Conservation (phyloP, 2,113 vertebrate genomes). For the Ictalurus punctatus region DNA sequence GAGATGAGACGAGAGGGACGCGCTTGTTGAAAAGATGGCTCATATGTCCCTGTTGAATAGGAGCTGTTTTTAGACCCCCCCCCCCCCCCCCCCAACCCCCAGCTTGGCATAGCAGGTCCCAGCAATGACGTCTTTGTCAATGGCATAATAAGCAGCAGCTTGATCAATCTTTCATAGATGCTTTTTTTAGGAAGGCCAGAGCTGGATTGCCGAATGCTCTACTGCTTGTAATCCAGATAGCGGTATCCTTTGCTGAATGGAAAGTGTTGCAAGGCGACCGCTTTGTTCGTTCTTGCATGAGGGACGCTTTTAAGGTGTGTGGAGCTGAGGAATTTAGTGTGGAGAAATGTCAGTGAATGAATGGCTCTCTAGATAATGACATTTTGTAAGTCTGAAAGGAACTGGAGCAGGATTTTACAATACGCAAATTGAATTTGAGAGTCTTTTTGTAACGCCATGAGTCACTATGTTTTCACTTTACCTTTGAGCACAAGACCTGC, state of each 20-base stretch:
- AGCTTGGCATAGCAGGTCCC: conserved; percentile 36
- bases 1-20: conserved; percentile 1
- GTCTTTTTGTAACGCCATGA: background rate
- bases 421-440: background rate
- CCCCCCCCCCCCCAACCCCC: conserved; percentile 9
- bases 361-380: background rate
- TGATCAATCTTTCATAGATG: conserved; percentile 50
- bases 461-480: background rate
- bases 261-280: background rate
- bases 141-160: conserved; percentile 47
- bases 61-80: conserved; percentile 45
- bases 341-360: background rate
- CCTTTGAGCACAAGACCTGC: background rate
- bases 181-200: conserved; percentile 42
- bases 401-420: background rate
- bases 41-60: conserved; percentile 39
- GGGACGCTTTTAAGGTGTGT: background rate
- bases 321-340: background rate
- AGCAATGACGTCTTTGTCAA: conserved; percentile 47
- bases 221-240: conserved; percentile 30
- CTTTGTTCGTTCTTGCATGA: background rate
- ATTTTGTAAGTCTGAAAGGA: background rate
- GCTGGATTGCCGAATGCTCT: conserved; percentile 21
- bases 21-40: conserved; percentile 26
- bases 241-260: conserved; percentile 38